Base-by-base conservation (phyloP, 23 tunicate genomes). In the Halocynthia aurantium region DNA sequence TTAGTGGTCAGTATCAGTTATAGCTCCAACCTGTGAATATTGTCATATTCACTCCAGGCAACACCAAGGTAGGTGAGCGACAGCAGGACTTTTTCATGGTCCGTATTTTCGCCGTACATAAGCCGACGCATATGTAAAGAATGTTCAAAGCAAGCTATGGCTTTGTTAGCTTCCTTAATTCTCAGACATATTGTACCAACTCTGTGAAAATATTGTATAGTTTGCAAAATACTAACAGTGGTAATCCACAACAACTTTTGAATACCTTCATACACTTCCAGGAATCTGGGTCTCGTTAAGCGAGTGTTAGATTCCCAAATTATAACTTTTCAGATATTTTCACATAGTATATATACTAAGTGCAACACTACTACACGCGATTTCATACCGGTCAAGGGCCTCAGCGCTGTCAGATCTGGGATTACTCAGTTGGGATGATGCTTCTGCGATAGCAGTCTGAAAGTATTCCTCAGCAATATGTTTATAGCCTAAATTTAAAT, bases 341-440 rank as follows among this genome's bases (percentile, higher is more conserved):
- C 44, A 31, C 44, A 31, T 31, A 31, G 44, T 31, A 31, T 31
- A 31, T 31, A 31, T 31, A 31, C 4, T 31, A 31, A 31, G 64
- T 15, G 17, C n/a, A 60, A 60, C 64, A 68, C 18, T n/a, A 17
- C 17, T 62, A 62, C 31, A 77, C 52, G 63, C 6, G 40, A 2
- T 8, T 68, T 6, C 76, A 22, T 61, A 89, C 96, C 88, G 84
- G 88, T 89, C 96, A 54, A 89, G 50, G 0, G 85, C 88, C 52
- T 84, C 85, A 7, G 96, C 88, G 57, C 88, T 89, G 69, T 89
- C 96, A 7, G 88, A 89, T 75, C 96, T 75, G 0, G 96, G 88
- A 65, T 89, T 89, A 6, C 40, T 13, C 44, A 89, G 71, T 55
- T 89, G 96, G 55, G 57, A 22, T 11, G 49, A 69, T 5, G 88